These are phyloP conservation scores for Siniperca undulata DNA, from an alignment of 2,797 vertebrate species.

Conservation along the genomic window DNA sequence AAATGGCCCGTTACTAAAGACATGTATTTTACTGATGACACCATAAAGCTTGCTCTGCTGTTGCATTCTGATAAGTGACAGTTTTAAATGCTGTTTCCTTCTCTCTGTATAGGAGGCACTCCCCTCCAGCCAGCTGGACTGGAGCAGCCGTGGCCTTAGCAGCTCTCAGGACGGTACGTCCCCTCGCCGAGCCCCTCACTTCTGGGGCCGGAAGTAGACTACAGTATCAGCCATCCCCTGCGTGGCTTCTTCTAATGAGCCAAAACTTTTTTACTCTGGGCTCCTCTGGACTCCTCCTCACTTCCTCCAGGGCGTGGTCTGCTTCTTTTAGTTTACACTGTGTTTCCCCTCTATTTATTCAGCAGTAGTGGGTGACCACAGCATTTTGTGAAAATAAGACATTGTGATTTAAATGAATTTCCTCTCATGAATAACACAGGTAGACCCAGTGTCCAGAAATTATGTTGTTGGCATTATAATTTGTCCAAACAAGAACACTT, in stretches of 20 bases:
- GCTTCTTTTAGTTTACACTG: constrained; percentile 25
- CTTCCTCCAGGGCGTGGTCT: constrained; percentile 51
- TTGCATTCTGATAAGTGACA: neutral
- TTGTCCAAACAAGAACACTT: constrained; percentile 6
- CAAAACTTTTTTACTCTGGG: constrained; percentile 76
- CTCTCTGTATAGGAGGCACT: constrained; percentile 85
- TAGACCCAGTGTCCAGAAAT: neutral
- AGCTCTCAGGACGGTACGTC: constrained; percentile 97
- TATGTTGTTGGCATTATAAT: constrained; percentile 3
- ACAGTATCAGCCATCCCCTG: constrained; percentile 84
- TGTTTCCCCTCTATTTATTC: constrained; percentile 46
- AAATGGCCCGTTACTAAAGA: neutral
- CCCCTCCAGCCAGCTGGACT: constrained; percentile 91
- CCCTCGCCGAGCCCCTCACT: constrained; percentile 92
- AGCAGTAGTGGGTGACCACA: neutral
- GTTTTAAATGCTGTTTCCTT: neutral
- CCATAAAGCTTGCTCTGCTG: neutral
- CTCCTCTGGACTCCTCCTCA: constrained; percentile 80
- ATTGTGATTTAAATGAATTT: constrained; percentile 2
- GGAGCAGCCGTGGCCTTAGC: constrained; percentile 95
- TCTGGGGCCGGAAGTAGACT: constrained; percentile 94
- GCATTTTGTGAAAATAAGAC: neutral
- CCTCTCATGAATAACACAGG: neutral
- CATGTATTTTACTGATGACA: neutral
- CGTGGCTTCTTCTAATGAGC: constrained; percentile 42